Conservation (phyloP, 2,888 invertebrate species). For the Syritta pipiens region DNA sequence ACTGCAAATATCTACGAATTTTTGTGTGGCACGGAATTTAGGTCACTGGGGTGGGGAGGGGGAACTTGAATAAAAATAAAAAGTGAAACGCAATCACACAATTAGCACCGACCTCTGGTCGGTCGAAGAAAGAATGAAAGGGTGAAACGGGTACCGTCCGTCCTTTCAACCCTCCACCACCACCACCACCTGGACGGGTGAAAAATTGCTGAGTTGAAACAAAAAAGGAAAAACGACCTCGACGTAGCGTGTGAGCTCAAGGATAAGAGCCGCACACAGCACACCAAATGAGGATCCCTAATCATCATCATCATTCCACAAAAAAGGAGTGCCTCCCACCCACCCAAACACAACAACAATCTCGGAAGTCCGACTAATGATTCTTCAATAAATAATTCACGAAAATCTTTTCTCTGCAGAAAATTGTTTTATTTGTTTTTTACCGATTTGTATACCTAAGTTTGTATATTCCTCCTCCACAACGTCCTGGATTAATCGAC, state of each 20-base stretch:
- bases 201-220: conserved; percentile 46
- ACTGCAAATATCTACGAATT: conserved; percentile 40
- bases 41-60: not conserved
- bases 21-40: conserved; percentile 16
- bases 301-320: conserved; percentile 23
- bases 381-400: conserved; percentile 65
- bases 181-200: not conserved
- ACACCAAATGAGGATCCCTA: conserved; percentile 12
- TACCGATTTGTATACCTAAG: conserved; percentile 31
- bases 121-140: too few species aligned
- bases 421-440: conserved; percentile 53
- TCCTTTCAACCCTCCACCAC: not conserved
- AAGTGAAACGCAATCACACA: conserved; percentile 57
- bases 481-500: conserved; percentile 31
- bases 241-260: conserved; percentile 54
- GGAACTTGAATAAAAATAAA: not conserved
- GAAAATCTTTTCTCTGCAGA: conserved; percentile 48
- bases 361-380: conserved; percentile 61
- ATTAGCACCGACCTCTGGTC: conserved; percentile 38
- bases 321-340: conserved; percentile 35
- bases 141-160: too few species aligned
- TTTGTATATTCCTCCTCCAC: conserved; percentile 44
- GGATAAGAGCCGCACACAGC: conserved; percentile 29
- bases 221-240: not conserved
- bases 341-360: conserved; percentile 38